Evolutionary conservation across 2,797 vertebrate species (phyloP), one percentile per base, ranked within the genome.

Genomic region (Characodon lateralis): DNA sequence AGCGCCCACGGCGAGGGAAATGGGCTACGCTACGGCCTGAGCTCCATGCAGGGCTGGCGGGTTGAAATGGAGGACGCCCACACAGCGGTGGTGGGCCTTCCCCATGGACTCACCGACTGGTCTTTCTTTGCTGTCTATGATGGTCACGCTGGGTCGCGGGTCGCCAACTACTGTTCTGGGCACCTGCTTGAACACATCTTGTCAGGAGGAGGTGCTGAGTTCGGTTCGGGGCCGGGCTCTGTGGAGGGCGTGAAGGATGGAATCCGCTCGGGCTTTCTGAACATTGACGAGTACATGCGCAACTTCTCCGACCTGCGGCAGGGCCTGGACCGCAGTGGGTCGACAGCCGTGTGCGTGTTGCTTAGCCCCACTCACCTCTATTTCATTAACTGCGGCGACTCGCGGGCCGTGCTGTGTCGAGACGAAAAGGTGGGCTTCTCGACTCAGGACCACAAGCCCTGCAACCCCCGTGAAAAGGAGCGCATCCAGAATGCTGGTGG

Each of bases 51-150:
- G 94, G 98, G 98, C 80, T 99, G 98, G 98, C 94, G 98, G 91
- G 98, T 99, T 83, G 98, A 99, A 90, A 99, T 99, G 98, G 98
- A 99, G 96, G 98, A 99, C 5, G 98, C 98, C 59, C 98, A 99
- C 94, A 99, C 98, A 22, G 98, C 98, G 39, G 97, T 97, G 84
- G 96, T 99, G 83, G 98, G 98, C 59, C 97, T 99, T 86, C 98
- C 98, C 48, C 97, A 97, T 0, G 97, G 98, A 95, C 95, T 99
- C 91, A 96, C 97, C 84, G 96, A 98, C 95, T 99, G 98, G 98
- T 99, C 98, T 68, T 99, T 99, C 93, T 99, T 99, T 86, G 98
- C 98, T 18, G 98, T 99, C 84, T 99, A 99, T 63, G 98, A 99
- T 77, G 98, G 98, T 82, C 98, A 99, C 2, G 98, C 98, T 0